Base-by-base conservation (phyloP, 1,140 invertebrate genomes). In the Chrysopa pallens region DNA sequence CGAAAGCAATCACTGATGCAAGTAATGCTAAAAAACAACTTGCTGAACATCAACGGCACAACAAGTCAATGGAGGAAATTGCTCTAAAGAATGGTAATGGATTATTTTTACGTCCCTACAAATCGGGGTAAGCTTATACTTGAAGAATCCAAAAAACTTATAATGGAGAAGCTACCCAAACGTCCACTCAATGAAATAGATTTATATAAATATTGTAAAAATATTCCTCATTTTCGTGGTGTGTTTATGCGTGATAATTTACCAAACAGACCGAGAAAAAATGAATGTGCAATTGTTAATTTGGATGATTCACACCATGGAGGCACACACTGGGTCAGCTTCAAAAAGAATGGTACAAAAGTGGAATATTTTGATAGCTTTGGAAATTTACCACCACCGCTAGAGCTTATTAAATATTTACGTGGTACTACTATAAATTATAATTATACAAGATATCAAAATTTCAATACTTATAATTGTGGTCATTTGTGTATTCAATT, bases 221-320 rank as follows among this genome's bases (percentile, higher is more conserved):
- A 50, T 43, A n/a, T n/a, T n/a, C n/a, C n/a, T n/a, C n/a, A n/a
- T 46, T 56, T 58, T 52, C 33, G 56, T 47, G 56, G 55, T 27
- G 52, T 57, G 2, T 58, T 52, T 47, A 59, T 58, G 57, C 48
- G 50, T 39, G 46, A 54, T 46, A 42, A 23, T 40, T 42, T 53
- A 36, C 50, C 53, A 17, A 42, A 40, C 6, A 47, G 36, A 28
- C 36, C 51, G 9, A 41, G 29, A 29, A 38, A 15, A 40, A 43
- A 46, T 33, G 52, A 57, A 54, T 52, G 50, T 46, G 52, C 44
- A 14, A 52, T 55, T 29, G 29, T 57, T 23, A 57, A 55, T 45
- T 49, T 53, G 44, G 55, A 57, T n/a, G n/a, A n/a, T n/a, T n/a
- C n/a, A n/a, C n/a, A n/a, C n/a, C 43, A 29, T 36, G 38, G 35